Evolutionary conservation across 1,140 invertebrate genomes (phyloP).

Genomic region (Ostrea edulis): DNA sequence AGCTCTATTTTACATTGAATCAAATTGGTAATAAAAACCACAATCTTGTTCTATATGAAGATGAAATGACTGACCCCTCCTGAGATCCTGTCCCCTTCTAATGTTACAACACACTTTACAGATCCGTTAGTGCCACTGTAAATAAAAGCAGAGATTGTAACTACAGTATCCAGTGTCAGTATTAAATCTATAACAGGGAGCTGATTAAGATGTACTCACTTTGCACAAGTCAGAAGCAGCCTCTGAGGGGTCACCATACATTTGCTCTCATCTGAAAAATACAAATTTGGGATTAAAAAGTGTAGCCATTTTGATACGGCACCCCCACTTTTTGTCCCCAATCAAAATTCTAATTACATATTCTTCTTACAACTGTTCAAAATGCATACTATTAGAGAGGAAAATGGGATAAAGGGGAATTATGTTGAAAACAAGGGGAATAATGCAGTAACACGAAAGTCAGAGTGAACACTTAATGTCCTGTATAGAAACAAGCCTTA

Average conservation of each 20-base stretch:
- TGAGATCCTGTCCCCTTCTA: constrained; percentile 62
- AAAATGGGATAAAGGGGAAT: too few species aligned
- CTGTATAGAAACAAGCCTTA: neutral
- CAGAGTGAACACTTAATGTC: too few species aligned
- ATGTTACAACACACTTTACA: constrained; percentile 61
- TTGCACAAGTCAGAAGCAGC: constrained; percentile 55
- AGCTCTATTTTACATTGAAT: too few species aligned
- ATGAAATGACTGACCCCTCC: constrained; percentile 59
- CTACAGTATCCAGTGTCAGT: neutral
- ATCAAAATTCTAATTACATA: too few species aligned
- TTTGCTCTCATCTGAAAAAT: constrained; percentile 47
- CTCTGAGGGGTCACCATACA: constrained; percentile 55
- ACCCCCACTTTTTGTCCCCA: too few species aligned
- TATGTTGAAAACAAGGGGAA: too few species aligned
- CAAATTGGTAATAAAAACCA: too few species aligned
- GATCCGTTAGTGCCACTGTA: constrained; percentile 49
- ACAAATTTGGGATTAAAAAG: neutral
- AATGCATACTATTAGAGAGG: too few species aligned
- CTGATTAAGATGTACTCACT: constrained; percentile 39
- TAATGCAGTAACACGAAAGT: too few species aligned
- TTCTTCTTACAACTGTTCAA: too few species aligned
- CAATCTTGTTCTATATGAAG: too few species aligned
- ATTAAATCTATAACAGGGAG: neutral
- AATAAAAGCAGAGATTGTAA: constrained; percentile 13
- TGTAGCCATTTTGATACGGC: too few species aligned